Percentiles rank a stretch among this genome's conserved stretches.
These are phyloP conservation scores for Arenaria interpres DNA, from an alignment of 2,113 vertebrate genomes.

Conservation along the genomic window DNA sequence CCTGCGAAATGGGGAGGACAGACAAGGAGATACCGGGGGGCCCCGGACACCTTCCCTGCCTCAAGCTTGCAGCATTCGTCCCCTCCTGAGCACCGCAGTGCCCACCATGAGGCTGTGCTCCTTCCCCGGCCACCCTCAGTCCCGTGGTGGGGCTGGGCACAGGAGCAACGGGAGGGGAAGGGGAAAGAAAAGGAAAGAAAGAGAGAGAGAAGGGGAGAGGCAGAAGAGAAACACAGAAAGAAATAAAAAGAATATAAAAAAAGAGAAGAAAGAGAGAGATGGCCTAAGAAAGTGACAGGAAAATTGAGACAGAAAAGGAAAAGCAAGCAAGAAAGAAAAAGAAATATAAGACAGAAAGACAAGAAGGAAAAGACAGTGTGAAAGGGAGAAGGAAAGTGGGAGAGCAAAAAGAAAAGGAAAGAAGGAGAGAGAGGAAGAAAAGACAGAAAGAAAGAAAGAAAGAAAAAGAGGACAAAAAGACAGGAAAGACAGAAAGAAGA, in stretches of 20 bases:
- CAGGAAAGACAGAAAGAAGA: too few species aligned
- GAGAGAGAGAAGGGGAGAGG: neutral
- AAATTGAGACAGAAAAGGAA: neutral
- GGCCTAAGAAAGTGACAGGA: neutral
- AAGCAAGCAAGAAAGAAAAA: neutral
- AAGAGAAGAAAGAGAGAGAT: neutral
- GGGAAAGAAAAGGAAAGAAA: neutral
- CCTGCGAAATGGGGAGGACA: neutral
- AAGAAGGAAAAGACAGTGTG: neutral
- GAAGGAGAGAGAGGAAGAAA: too few species aligned
- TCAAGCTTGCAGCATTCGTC: rapidly evolving
- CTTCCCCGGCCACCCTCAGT: rapidly evolving
- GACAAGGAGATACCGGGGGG: rapidly evolving
- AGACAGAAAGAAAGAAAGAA: too few species aligned
- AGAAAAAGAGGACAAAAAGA: too few species aligned
- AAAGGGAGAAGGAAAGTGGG: neutral
- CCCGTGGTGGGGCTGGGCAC: neutral
- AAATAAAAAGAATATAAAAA: neutral
- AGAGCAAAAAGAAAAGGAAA: neutral
- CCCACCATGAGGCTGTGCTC: rapidly evolving
- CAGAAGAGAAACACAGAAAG: neutral
- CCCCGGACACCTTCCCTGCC: rapidly evolving
- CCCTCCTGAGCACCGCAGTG: rapidly evolving
- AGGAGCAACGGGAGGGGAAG: neutral
- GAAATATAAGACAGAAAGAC: neutral